Evolutionary conservation across 2,113 vertebrate genomes (phyloP), one percentile per base, ranked within the genome.

Genomic region (Neogale vison): DNA sequence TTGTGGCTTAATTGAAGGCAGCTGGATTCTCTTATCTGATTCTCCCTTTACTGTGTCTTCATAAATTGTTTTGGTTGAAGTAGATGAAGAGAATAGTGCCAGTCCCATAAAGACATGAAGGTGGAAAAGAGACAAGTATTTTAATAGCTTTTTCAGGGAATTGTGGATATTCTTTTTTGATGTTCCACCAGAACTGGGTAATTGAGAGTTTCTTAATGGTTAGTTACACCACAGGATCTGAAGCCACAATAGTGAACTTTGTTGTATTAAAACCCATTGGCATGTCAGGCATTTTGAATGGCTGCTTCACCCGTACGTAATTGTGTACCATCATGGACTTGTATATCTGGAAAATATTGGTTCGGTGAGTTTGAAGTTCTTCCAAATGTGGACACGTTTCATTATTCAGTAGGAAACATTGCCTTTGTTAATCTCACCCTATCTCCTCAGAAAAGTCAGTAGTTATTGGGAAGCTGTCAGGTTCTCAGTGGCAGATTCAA

Each of bases 321-420:
- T 80, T 89, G 92, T 90, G 76, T 57, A 93, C 57, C 63, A 71
- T 96, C 47, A 15, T 45, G 20, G 45, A 18, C 45, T 74, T 21
- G 42, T 42, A 47, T 87, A 80, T 93, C 95, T 79, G 74, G 52
- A 89, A 90, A 95, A 87, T 80, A 50, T 23, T 92, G 71, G 67
- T 57, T 69, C 9, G 36, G 0, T 95, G 50, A 90, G n/a, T 92
- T 81, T 65, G 57, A 81, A 90, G 50, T 67, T 63, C 18, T 84
- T 96, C 74, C 83, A 96, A 61, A 80, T 94, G 88, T 81, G 93
- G 94, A 93, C 91, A 77, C 31, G 39, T 97, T 87, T 96, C 72
- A 74, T 92, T 79, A 74, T 82, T 36, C 18, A 39, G 2, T 67
- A 59, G 65, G 85, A 93, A 96, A 72, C 63, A 63, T 29, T 67